These are phyloP conservation scores for Limanda limanda DNA, from an alignment of 2,113 vertebrate species.

Conservation along the genomic window DNA sequence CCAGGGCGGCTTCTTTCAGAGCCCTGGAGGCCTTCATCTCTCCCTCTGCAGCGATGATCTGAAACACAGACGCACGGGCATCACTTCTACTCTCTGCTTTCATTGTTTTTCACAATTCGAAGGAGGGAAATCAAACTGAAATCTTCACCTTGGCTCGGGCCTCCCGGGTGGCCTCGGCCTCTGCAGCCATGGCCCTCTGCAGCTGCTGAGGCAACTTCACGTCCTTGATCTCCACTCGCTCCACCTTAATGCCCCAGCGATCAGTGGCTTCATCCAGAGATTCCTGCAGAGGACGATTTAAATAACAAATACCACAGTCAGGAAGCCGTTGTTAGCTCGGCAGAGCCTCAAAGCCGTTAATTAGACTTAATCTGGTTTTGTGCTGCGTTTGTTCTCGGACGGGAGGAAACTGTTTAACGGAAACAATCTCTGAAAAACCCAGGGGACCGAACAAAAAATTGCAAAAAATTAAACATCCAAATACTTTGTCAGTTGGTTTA, in stretches of 20 bases:
- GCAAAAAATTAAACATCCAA: no score
- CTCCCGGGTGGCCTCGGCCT: constrained; percentile 88
- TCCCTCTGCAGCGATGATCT: constrained; percentile 80
- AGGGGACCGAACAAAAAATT: not conserved
- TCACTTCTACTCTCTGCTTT: not conserved
- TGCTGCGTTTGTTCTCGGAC: not conserved
- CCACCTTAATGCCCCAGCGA: constrained; percentile 88
- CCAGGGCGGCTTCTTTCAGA: constrained; percentile 87
- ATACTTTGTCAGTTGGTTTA: no score
- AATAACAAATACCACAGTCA: not conserved
- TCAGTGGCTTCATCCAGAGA: constrained; percentile 83
- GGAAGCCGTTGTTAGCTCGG: not conserved
- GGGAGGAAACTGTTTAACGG: not conserved
- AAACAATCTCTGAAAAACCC: not conserved
- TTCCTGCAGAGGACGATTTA: constrained; percentile 65
- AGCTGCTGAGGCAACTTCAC: constrained; percentile 87
- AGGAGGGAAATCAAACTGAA: not conserved
- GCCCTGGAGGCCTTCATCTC: constrained; percentile 89
- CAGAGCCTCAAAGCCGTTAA: not conserved
- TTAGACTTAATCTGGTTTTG: not conserved
- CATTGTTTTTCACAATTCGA: not conserved
- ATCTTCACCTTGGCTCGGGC: constrained; percentile 87
- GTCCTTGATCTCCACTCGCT: constrained; percentile 89
- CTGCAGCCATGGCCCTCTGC: constrained; percentile 90
- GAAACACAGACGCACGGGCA: constrained; percentile 19